phyloP scores from a whole-genome alignment of 2,888 invertebrate species.

The Ecliptopera silaceata region DNA sequence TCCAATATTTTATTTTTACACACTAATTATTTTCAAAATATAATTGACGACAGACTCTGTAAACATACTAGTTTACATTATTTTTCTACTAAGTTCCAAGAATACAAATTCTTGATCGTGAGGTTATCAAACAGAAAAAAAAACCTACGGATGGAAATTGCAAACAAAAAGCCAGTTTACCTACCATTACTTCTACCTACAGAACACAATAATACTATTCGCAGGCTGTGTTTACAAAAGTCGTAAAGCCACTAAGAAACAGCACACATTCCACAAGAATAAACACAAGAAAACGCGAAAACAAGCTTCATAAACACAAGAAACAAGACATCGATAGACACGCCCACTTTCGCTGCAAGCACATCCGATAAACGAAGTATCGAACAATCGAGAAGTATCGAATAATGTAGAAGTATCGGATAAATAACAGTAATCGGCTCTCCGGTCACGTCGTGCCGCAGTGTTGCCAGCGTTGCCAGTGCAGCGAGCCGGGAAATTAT shows the following conservation, averaged over 20 bases:
- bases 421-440: conserved; percentile 64
- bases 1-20: no score
- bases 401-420: conserved; percentile 62
- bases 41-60: no score
- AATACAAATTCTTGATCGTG: no score
- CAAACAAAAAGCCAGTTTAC: no score
- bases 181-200: no score
- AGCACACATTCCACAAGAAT: background rate
- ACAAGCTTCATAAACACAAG: conserved; percentile 15
- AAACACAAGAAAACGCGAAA: conserved; percentile 4
- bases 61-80: no score
- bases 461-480: conserved; percentile 57
- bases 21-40: no score
- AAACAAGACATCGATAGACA: conserved; percentile 32
- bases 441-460: conserved; percentile 59
- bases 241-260: background rate
- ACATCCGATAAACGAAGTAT: conserved; percentile 56
- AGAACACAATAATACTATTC: background rate
- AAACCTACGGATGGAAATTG: no score
- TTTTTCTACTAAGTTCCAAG: no score
- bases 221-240: background rate
- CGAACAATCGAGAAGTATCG: conserved; percentile 61
- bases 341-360: conserved; percentile 42
- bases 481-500: conserved; percentile 42
- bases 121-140: no score